Evolutionary conservation across 2,797 vertebrate genomes (phyloP).

Genomic region (Picus viridis): DNA sequence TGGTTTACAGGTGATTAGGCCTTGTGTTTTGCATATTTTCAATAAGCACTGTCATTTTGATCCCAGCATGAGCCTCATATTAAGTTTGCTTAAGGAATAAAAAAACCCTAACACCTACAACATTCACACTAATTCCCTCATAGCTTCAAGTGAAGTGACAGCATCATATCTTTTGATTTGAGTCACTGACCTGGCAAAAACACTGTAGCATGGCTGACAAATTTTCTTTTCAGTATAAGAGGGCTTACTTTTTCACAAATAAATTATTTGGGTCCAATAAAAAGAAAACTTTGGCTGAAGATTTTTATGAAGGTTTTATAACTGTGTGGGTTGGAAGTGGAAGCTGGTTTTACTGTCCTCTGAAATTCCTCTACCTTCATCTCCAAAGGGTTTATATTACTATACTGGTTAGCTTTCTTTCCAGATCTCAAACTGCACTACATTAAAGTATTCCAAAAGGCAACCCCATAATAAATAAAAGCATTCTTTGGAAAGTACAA

Average conservation of each 20-base stretch:
- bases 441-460: background rate
- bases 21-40: slow-evolving; percentile 12
- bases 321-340: background rate
- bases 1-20: slow-evolving; percentile 42
- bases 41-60: slow-evolving; percentile 7
- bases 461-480: background rate
- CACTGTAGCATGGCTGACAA: background rate
- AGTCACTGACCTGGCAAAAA: background rate
- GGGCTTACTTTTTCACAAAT: background rate
- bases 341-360: background rate
- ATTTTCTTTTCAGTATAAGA: background rate
- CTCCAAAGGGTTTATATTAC: background rate
- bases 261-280: background rate
- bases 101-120: background rate
- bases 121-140: background rate
- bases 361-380: background rate
- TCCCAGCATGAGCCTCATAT: background rate
- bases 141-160: background rate
- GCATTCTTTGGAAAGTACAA: background rate
- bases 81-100: slow-evolving; percentile 15
- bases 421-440: background rate
- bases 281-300: background rate
- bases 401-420: background rate
- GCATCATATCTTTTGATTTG: background rate
- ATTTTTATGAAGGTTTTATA: background rate